A percentile compares a stretch with the other conserved stretches of the same genome.
Evolutionary conservation across 2,113 vertebrate species (phyloP).

Genomic region (Podarcis cretensis): DNA sequence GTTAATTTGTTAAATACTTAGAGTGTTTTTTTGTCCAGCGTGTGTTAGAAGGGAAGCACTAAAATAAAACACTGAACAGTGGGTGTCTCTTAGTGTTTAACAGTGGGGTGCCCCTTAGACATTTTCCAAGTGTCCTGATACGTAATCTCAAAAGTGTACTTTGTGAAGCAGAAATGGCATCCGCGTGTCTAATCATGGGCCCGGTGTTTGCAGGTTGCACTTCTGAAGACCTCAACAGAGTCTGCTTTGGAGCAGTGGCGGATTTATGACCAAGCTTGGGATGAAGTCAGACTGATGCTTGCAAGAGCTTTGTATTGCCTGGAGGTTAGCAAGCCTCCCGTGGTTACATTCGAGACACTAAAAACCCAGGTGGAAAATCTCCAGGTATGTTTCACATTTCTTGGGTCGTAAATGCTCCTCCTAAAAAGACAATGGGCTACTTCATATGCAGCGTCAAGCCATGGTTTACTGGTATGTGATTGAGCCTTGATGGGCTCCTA

Average conservation of each 20-base stretch:
- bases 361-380: slow-evolving; percentile 72
- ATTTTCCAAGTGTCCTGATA: slow-evolving; percentile 3
- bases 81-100: neutral
- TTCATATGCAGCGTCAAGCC: neutral
- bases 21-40: neutral
- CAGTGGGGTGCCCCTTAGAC: neutral
- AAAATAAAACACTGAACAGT: neutral
- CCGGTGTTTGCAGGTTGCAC: slow-evolving; percentile 68
- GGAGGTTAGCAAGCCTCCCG: slow-evolving; percentile 65
- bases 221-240: slow-evolving; percentile 68
- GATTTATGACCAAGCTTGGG: slow-evolving; percentile 65
- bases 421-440: neutral
- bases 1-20: slow-evolving; percentile 9
- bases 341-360: slow-evolving; percentile 74
- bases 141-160: slow-evolving; percentile 5
- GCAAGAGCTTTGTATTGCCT: slow-evolving; percentile 69
- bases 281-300: slow-evolving; percentile 63
- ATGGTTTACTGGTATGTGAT: neutral
- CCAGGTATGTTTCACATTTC: slow-evolving; percentile 78
- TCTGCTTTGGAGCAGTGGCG: slow-evolving; percentile 76
- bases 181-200: neutral
- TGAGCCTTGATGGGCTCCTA: neutral
- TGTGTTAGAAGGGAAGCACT: slow-evolving; percentile 18
- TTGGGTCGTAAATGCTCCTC: neutral
- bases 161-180: neutral